A percentile compares a stretch with the other conserved stretches of the same genome.
Conservation (phyloP, 2,888 invertebrate species). For the Balanococcus diminutus region DNA sequence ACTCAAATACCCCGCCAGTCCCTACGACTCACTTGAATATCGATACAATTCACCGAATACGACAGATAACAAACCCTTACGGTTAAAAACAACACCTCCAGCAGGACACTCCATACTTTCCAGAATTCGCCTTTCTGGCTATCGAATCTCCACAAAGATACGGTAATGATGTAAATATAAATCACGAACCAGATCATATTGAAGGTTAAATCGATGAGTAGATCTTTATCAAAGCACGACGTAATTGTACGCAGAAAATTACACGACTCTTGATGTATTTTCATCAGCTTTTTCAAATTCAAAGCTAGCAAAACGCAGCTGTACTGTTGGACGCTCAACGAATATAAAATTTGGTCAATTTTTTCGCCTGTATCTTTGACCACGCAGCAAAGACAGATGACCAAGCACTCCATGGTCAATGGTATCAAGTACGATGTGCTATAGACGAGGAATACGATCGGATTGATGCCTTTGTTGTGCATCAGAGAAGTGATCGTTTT, state of each 20-base stretch:
- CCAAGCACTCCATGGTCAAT: slow-evolving; percentile 24
- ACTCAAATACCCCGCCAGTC: neutral
- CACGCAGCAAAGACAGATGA: slow-evolving; percentile 25
- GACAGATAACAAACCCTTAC: slow-evolving; percentile 34
- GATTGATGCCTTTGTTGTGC: neutral
- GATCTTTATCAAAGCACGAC: slow-evolving; percentile 23
- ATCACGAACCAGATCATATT: slow-evolving; percentile 49
- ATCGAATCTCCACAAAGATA: slow-evolving; percentile 28
- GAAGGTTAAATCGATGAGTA: slow-evolving; percentile 40
- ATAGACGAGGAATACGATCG: slow-evolving; percentile 1
- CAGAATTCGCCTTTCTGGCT: neutral
- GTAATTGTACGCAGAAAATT: slow-evolving; percentile 17
- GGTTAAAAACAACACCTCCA: slow-evolving; percentile 27
- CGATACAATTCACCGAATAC: slow-evolving; percentile 28
- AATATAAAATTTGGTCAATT: neutral
- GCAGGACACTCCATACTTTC: neutral
- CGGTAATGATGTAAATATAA: slow-evolving; percentile 45
- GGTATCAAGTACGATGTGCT: slow-evolving; percentile 31
- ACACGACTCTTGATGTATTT: slow-evolving; percentile 30
- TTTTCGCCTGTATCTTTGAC: neutral
- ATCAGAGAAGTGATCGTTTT: slow-evolving; percentile 8
- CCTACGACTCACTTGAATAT: neutral
- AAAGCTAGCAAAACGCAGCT: neutral
- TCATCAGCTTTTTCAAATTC: slow-evolving; percentile 13
- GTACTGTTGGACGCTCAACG: neutral